Percentiles rank a stretch among this genome's conserved stretches.
These are phyloP conservation scores for Pyxicephalus adspersus DNA, from an alignment of 2,113 vertebrate genomes.

Conservation along the genomic window DNA sequence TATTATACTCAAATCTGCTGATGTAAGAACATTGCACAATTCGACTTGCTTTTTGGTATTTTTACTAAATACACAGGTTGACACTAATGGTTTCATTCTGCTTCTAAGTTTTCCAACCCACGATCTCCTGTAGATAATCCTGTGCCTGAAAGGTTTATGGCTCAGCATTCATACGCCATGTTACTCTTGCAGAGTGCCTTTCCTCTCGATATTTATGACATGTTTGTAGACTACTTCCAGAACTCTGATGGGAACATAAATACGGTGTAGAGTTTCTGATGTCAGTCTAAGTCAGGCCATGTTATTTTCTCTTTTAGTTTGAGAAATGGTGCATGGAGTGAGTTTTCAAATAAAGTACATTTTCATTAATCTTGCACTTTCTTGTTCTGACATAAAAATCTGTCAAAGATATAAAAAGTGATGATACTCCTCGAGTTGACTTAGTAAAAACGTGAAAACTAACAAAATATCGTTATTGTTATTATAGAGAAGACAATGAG, in stretches of 20 bases:
- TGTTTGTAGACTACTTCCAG: slow-evolving; percentile 43
- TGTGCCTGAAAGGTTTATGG: slow-evolving; percentile 18
- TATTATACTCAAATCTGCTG: too few species aligned
- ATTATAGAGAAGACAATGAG: too few species aligned
- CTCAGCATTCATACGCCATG: slow-evolving; percentile 7
- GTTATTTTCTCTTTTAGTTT: slow-evolving; percentile 39
- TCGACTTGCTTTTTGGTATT: background rate
- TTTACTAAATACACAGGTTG: background rate
- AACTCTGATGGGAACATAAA: slow-evolving; percentile 52
- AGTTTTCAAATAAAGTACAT: slow-evolving; percentile 51
- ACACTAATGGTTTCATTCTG: background rate
- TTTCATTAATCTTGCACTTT: slow-evolving; percentile 55
- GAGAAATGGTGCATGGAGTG: slow-evolving; percentile 49
- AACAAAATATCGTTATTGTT: slow-evolving; percentile 10
- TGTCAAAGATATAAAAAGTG: slow-evolving; percentile 53
- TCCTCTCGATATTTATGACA: slow-evolving; percentile 48
- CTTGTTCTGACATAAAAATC: slow-evolving; percentile 52
- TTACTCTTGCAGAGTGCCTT: slow-evolving; percentile 2
- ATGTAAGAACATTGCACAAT: too few species aligned
- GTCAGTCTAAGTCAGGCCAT: slow-evolving; percentile 27
- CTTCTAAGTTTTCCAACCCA: background rate
- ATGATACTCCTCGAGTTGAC: slow-evolving; percentile 28
- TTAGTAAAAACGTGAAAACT: slow-evolving; percentile 11
- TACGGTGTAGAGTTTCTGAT: slow-evolving; percentile 11
- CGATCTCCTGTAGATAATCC: background rate